A percentile compares a stretch with the other conserved stretches of the same genome.
Conservation (phyloP, 1,140 invertebrate species). For the Aphelenchoides fujianensis region DNA sequence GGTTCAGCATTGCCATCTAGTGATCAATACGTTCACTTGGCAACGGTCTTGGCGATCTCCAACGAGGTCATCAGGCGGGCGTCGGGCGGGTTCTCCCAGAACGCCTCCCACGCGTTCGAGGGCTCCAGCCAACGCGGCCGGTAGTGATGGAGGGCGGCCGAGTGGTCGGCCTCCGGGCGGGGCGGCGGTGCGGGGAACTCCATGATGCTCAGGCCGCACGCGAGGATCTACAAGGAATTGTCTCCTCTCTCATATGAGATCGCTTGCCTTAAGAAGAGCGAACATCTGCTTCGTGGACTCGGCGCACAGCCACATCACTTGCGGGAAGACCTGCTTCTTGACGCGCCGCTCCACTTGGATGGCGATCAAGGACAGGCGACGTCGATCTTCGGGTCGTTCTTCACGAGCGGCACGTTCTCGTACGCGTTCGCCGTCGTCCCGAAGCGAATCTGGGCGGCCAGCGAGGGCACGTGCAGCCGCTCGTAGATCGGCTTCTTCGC, state of each 20-base stretch:
- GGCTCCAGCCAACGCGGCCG: not conserved
- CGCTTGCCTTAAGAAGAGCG: conserved; percentile 23
- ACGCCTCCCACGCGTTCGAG: not conserved
- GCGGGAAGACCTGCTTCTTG: conserved; percentile 25
- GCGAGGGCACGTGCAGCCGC: conserved; percentile 11
- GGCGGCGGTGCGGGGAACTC: not conserved
- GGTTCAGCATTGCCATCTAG: not conserved
- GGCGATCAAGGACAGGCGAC: conserved; percentile 26
- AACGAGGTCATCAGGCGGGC: not conserved
- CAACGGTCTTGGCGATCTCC: not conserved
- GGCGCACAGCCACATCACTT: conserved; percentile 41
- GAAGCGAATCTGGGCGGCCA: conserved; percentile 32
- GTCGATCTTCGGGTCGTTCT: conserved; percentile 20
- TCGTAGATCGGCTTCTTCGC: conserved; percentile 38
- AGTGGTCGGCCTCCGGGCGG: not conserved
- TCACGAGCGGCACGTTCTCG: conserved; percentile 3
- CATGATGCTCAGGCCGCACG: conserved; percentile 2
- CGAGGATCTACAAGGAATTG: not conserved
- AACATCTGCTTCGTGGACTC: conserved; percentile 38
- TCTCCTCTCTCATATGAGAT: conserved; percentile 4
- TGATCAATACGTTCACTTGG: conserved; percentile 3
- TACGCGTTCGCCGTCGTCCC: conserved; percentile 24
- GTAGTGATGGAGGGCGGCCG: not conserved
- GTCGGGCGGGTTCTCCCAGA: conserved; percentile 7
- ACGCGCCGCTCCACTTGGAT: conserved; percentile 16